Conservation (phyloP, 2,888 invertebrate genomes). For the Ichneumon xanthorius region DNA sequence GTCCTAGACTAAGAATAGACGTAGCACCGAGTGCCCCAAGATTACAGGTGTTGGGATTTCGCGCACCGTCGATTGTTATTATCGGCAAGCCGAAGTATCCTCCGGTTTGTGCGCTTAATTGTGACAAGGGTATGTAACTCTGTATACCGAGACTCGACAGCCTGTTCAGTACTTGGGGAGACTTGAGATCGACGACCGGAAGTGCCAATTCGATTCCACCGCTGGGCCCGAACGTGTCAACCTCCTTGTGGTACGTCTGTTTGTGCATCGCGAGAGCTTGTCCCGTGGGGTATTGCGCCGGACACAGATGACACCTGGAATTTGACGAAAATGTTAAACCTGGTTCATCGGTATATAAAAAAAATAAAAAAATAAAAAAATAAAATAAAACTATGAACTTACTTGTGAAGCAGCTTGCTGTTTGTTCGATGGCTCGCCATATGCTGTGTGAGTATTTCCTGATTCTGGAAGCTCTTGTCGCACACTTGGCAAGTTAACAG, state of each 20-base stretch:
- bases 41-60: slow-evolving; percentile 87
- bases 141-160: slow-evolving; percentile 89
- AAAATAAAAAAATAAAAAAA: not conserved
- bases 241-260: slow-evolving; percentile 87
- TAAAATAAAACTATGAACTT: slow-evolving; percentile 65
- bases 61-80: slow-evolving; percentile 88
- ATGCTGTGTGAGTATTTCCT: slow-evolving; percentile 85
- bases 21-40: slow-evolving; percentile 89
- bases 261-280: slow-evolving; percentile 87
- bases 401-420: slow-evolving; percentile 85
- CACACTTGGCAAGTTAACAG: slow-evolving; percentile 84
- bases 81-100: slow-evolving; percentile 91
- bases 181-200: slow-evolving; percentile 90
- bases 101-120: slow-evolving; percentile 87
- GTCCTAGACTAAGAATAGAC: slow-evolving; percentile 90
- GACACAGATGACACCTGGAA: slow-evolving; percentile 89
- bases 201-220: slow-evolving; percentile 88
- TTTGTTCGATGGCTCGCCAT: slow-evolving; percentile 84
- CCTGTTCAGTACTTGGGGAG: slow-evolving; percentile 88
- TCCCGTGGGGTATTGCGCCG: slow-evolving; percentile 90
- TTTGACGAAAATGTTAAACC: slow-evolving; percentile 28
- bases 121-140: slow-evolving; percentile 91
- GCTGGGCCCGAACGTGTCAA: slow-evolving; percentile 78
- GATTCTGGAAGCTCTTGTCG: slow-evolving; percentile 85
- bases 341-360: not conserved